Conservation (phyloP, 1,140 invertebrate species). For the Trichonephila clavata region DNA sequence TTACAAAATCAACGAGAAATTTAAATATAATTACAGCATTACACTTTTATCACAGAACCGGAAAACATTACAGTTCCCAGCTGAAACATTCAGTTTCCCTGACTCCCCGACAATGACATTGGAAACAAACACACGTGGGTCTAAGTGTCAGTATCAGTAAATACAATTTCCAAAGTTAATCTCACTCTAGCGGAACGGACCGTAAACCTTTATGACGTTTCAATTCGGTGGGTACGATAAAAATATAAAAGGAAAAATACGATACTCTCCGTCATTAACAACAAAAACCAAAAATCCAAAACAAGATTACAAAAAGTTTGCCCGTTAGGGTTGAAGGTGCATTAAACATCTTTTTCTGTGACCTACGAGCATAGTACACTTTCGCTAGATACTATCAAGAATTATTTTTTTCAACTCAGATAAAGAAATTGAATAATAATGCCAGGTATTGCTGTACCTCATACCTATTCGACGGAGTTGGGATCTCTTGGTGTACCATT, state of each 20-base stretch:
- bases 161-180: background rate
- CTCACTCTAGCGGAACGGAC: background rate
- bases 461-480: background rate
- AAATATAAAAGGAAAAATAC: background rate
- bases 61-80: background rate
- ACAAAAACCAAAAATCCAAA: background rate
- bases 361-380: background rate
- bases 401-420: background rate
- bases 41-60: too few species aligned
- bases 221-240: background rate
- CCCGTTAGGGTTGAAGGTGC: background rate
- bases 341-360: background rate
- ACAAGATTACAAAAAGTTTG: conserved; percentile 4
- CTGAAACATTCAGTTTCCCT: background rate
- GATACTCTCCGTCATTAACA: background rate
- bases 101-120: background rate
- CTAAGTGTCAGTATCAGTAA: background rate
- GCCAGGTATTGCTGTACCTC: background rate
- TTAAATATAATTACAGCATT: background rate
- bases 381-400: background rate
- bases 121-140: background rate
- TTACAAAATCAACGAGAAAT: background rate
- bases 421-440: background rate
- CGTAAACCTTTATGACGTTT: background rate
- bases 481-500: conserved; percentile 21